Evolutionary conservation across 2,888 invertebrate genomes (phyloP), one percentile per base, ranked within the genome.

Genomic region (Deilephila elpenor): DNA sequence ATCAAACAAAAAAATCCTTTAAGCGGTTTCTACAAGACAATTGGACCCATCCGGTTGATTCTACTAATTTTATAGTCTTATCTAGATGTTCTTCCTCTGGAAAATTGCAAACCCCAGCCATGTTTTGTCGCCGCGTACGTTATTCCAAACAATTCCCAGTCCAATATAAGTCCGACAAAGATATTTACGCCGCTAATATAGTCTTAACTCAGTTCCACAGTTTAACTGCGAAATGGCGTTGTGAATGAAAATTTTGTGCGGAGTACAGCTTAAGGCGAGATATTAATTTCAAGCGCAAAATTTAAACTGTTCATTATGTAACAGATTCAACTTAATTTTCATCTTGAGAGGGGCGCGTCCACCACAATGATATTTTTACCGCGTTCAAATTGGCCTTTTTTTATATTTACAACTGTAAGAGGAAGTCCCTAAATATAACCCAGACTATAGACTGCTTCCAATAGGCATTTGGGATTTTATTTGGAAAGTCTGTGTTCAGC

Each of bases 231-330:
- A 82, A 83, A 84, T 81, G 79, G 79, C 82, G 78, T 76, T 71
- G 77, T 76, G 83, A 83, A 79, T 80, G 83, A 84, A 86, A 86
- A 87, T 88, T 84, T 82, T 81, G 80, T 78, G 81, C 81, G 79
- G 83, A 84, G 86, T 88, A 86, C 83, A 86, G 83, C 85, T 83
- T 82, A 81, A 76, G 80, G 85, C 83, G 73, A 84, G 83, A 84
- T 86, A 88, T 88, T 88, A 88, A 88, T 86, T 86, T 83, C 79
- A 77, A 83, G 83, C 83, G 79, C 81, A 80, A 84, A 83, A 84
- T 87, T 86, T 86, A 81, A 87, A 86, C 84, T 81, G 82, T 87
- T 86, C 86, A 85, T 88, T 87, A 88, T 83, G 79, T 79, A 74
- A 75, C 80, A 79, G 78, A 77, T 81, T 82, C 78, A 79, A 83